Base-by-base conservation (phyloP, 2,113 vertebrate species). In the Salminus brasiliensis region DNA sequence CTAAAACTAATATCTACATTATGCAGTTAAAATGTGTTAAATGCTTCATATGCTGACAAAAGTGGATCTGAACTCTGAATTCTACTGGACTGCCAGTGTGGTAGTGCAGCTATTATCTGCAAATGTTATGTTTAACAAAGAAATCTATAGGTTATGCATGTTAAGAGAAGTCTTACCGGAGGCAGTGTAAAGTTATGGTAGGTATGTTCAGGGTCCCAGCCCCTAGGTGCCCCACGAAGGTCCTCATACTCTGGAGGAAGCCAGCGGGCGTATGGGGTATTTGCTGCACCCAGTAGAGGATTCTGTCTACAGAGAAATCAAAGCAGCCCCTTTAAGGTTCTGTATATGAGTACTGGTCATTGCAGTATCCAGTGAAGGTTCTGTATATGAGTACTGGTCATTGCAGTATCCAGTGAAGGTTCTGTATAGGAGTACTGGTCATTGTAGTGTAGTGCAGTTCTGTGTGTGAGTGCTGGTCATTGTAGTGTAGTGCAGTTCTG, bases 231-330 rank as follows among this genome's bases (percentile, higher is more conserved):
- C 41, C 90, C 91, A 73, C 85, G 89, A 29, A 77, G 74, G 57
- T 94, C 93, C 82, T 94, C 91, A 0, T 94, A 94, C 68, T 93
- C 89, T 30, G 94, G 88, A 63, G 88, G 85, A 59, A 94, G 86
- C 94, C 92, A 94, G 78, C 93, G 93, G 67, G 90, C 85, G 65
- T 93, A 94, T 0, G 92, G 91, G 41, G 88, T 92, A 82, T 94
- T 93, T 27, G 93, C 90, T 30, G 94, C 89, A 0, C 94, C 94
- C 90, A 92, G 90, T 47, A 76, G 86, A 29, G 93, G 89, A 72
- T 92, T 81, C 55, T 90, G 76, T 85, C 93, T 94, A 74, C 29
- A 79, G 15, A 69, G 32, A 23, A n/a, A 27, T 13, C 9, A 23
- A 36, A 70, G 62, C 12, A 23, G 11, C 13, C n/a, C 11, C 25